Evolutionary conservation across 2,797 vertebrate species (phyloP).

Genomic region (Morelia viridis): DNA sequence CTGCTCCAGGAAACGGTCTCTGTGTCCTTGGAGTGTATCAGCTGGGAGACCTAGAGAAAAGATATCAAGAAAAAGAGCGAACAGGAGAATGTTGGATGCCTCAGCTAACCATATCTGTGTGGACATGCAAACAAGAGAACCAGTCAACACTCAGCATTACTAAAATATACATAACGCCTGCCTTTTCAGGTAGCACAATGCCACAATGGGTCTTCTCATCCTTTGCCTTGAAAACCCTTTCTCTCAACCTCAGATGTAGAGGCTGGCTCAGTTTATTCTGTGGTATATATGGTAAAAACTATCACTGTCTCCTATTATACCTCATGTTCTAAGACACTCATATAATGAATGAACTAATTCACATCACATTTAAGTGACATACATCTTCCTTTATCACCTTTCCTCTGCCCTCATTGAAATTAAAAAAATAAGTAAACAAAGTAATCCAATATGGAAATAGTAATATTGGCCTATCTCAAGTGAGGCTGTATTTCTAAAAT

Average conservation of each 20-base stretch:
- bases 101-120: not conserved
- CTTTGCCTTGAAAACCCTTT: not conserved
- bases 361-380: not conserved
- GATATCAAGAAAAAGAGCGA: not conserved
- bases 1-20: conserved; percentile 97
- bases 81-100: fast-evolving
- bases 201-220: no score
- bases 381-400: no score
- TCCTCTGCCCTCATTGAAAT: not conserved
- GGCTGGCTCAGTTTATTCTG: no score
- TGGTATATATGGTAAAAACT: not conserved
- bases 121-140: not conserved
- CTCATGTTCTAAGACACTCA: not conserved
- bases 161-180: no score
- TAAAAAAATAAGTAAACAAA: not conserved
- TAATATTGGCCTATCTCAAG: not conserved
- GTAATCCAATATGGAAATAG: not conserved
- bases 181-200: not conserved
- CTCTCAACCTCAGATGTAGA: not conserved
- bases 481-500: not conserved
- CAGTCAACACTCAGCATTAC: not conserved
- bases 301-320: not conserved
- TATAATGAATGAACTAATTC: not conserved
- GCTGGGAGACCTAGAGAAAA: conserved; percentile 88
- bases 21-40: conserved; percentile 94